These are phyloP conservation scores for Galeruca laticollis DNA, from an alignment of 2,888 invertebrate species.

Conservation along the genomic window DNA sequence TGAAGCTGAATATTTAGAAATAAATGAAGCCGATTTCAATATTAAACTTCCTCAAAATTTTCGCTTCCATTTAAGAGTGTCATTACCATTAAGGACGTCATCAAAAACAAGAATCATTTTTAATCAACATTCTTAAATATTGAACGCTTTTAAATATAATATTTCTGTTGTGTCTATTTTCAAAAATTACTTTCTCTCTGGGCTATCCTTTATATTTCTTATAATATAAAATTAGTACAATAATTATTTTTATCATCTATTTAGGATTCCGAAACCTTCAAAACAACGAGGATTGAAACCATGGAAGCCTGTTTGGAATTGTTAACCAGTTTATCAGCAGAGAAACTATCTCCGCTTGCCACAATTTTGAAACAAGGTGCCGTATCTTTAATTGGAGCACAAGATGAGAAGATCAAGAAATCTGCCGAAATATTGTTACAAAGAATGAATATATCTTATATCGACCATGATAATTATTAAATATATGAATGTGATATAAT, in stretches of 20 bases:
- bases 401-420: conserved; percentile 64
- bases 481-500: conserved; percentile 8
- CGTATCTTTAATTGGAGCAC: conserved; percentile 62
- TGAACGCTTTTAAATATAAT: too few species aligned
- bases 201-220: not conserved
- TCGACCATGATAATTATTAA: conserved; percentile 63
- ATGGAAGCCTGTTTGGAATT: conserved; percentile 88
- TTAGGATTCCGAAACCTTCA: conserved; percentile 87
- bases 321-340: conserved; percentile 62
- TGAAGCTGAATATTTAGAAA: too few species aligned
- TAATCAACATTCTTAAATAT: too few species aligned
- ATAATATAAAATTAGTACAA: too few species aligned
- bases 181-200: too few species aligned
- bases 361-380: conserved; percentile 65
- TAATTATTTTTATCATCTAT: conserved; percentile 46
- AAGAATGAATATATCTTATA: conserved; percentile 65
- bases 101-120: too few species aligned
- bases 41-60: too few species aligned
- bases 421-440: conserved; percentile 63
- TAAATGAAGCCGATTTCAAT: too few species aligned
- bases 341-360: conserved; percentile 63
- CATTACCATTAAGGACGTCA: too few species aligned
- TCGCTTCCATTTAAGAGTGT: too few species aligned
- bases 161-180: too few species aligned
- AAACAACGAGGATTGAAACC: conserved; percentile 87